Base-by-base conservation (phyloP, 1,140 invertebrate species). In the Bombus vancouverensis region DNA sequence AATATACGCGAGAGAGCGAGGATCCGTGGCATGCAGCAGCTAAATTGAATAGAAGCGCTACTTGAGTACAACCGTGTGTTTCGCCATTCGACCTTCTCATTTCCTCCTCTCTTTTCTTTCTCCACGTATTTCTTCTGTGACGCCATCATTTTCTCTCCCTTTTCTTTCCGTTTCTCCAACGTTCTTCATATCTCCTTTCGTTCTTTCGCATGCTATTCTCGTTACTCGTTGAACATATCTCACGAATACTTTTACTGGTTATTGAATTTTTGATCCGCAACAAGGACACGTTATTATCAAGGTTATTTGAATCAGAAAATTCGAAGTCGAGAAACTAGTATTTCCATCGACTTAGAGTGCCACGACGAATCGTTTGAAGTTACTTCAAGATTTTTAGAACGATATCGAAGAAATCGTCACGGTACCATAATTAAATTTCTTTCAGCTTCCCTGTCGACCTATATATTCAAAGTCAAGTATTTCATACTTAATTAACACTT, bases 261-360 rank as follows among this genome's bases (percentile, higher is more conserved):
- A 93, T 94, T 93, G 93, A 93, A 93, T 93, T 93, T 92, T 92
- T 93, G 93, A 92, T 92, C 81, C 81, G 86, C 81, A 75, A 88
- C 82, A 88, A 91, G 83, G 68, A 79, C 80, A 53, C 65, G 47
- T 66, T 79, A 83, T 88, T 88, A 90, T 87, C 86, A 86, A 86
- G 82, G 80, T 83, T 85, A 90, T 90, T 90, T 90, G 82, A 76
- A 83, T 88, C 72, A 53, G 18, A 47, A 68, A 62, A 86, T 73
- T 80, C 83, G n/a, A 80, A 80, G 75, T n/a, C 42, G 77, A 53
- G 44, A 81, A 70, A 39, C 37, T 47, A 42, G 28, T 71, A 77
- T 77, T 71, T 73, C 57, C 65, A 37, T 89, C 68, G 62, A 71
- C 68, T 73, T 25, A 53, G 53, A 68, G 76, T 71, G 75, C 37